Evolutionary conservation across 2,797 vertebrate species (phyloP).

Genomic region (Liasis olivaceus): DNA sequence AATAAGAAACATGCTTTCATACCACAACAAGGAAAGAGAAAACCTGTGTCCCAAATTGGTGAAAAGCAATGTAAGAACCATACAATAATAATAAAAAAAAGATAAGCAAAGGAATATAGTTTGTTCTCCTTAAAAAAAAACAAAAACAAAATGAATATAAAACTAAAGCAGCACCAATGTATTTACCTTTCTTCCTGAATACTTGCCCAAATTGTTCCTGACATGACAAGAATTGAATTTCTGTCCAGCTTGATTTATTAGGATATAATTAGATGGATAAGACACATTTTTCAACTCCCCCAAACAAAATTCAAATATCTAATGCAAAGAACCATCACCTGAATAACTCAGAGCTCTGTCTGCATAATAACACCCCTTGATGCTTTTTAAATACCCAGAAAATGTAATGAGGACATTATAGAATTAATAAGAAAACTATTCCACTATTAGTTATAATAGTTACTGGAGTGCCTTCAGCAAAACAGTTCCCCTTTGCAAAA

Average conservation of each 20-base stretch:
- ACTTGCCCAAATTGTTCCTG: conserved; percentile 40
- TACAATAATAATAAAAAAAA: neutral
- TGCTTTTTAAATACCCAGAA: conserved; percentile 41
- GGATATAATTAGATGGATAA: conserved; percentile 48
- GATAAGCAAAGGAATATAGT: neutral
- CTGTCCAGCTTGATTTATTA: conserved; percentile 42
- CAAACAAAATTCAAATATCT: conserved; percentile 42
- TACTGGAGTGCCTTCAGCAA: conserved; percentile 55
- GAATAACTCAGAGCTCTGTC: conserved; percentile 17
- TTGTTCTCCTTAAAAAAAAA: conserved; percentile 11
- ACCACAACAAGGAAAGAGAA: neutral
- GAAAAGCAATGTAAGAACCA: conserved; percentile 30
- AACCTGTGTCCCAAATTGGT: neutral
- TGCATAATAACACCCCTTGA: conserved; percentile 33
- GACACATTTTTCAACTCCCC: conserved; percentile 35
- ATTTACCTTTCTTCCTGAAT: conserved; percentile 11
- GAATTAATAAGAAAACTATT: conserved; percentile 53
- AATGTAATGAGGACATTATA: conserved; percentile 51
- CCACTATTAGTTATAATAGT: conserved; percentile 55
- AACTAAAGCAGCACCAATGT: conserved; percentile 29
- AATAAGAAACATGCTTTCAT: neutral
- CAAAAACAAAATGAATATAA: neutral
- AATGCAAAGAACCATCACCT: conserved; percentile 47
- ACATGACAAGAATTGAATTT: conserved; percentile 41
- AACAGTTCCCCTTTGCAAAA: conserved; percentile 43